A percentile compares a stretch with the other conserved stretches of the same genome.
phyloP scores from a whole-genome alignment of 2,797 vertebrate genomes.

The Hephaestus fuliginosus region DNA sequence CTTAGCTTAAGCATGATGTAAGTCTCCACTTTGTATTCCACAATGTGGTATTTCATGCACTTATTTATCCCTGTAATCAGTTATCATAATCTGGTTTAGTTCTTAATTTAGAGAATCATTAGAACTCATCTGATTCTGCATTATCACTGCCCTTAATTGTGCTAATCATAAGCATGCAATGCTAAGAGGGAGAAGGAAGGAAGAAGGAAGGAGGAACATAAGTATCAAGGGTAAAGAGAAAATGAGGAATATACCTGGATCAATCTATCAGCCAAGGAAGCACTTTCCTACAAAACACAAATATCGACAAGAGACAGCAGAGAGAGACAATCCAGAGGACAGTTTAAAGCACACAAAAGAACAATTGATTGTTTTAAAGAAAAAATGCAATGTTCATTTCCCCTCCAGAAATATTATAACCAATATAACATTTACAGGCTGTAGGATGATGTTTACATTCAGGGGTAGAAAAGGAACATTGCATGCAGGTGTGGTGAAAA shows the following conservation, averaged over 20 bases:
- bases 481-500: slow-evolving; percentile 62
- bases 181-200: slow-evolving; percentile 48
- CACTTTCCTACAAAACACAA: slow-evolving; percentile 99
- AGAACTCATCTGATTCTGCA: neutral
- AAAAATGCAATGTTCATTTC: slow-evolving; percentile 88
- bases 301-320: slow-evolving; percentile 92
- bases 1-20: slow-evolving; percentile 29
- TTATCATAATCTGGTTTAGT: slow-evolving; percentile 24
- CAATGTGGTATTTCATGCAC: slow-evolving; percentile 68
- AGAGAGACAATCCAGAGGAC: slow-evolving; percentile 84
- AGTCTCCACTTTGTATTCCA: slow-evolving; percentile 23
- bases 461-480: slow-evolving; percentile 81
- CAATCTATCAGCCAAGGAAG: slow-evolving; percentile 99
- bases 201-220: slow-evolving; percentile 46
- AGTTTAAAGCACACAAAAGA: slow-evolving; percentile 87
- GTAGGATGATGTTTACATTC: slow-evolving; percentile 13
- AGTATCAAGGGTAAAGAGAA: slow-evolving; percentile 63
- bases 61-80: slow-evolving; percentile 32
- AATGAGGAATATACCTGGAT: slow-evolving; percentile 95
- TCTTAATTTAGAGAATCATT: slow-evolving; percentile 20
- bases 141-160: slow-evolving; percentile 27
- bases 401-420: slow-evolving; percentile 60
- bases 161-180: slow-evolving; percentile 76
- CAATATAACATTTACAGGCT: neutral
- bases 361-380: slow-evolving; percentile 79